Conservation (phyloP, 2,888 invertebrate genomes). For the Uropetala carovei region DNA sequence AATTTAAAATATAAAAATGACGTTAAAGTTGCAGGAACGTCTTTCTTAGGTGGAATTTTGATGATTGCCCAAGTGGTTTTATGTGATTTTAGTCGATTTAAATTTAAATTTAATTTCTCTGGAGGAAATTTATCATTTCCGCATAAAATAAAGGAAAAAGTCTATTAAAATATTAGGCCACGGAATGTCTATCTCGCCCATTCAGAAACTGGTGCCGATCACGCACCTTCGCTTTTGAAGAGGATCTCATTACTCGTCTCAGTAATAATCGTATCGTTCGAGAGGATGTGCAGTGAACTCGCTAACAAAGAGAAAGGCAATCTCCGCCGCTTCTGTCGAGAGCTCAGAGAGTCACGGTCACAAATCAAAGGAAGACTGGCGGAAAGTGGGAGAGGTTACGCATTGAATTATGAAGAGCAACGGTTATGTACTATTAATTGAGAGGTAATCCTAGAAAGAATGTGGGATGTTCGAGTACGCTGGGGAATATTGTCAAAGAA, state of each 20-base stretch:
- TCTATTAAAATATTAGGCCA: too few species aligned
- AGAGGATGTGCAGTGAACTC: neutral
- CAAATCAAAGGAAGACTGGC: neutral
- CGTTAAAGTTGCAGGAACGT: too few species aligned
- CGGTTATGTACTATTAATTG: constrained; percentile 31
- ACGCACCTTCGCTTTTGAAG: neutral
- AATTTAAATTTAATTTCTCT: too few species aligned
- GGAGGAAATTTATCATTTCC: too few species aligned
- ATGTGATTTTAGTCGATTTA: too few species aligned
- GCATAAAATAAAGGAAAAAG: too few species aligned
- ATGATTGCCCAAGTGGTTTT: too few species aligned
- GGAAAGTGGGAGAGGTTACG: constrained; percentile 26
- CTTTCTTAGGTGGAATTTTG: too few species aligned
- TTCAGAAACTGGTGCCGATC: neutral
- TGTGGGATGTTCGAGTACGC: neutral
- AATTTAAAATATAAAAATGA: too few species aligned
- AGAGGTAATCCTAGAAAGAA: constrained; percentile 37
- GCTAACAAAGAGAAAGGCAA: neutral
- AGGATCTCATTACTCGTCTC: constrained; percentile 1
- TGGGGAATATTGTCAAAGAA: neutral
- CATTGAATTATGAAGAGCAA: constrained; percentile 9
- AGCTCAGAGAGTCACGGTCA: neutral
- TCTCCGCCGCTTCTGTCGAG: neutral
- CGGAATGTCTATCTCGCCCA: neutral
- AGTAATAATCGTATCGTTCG: neutral